Evolutionary conservation across 2,888 invertebrate genomes (phyloP), one percentile per base, ranked within the genome.

Genomic region (Dolichomitus sp.): DNA sequence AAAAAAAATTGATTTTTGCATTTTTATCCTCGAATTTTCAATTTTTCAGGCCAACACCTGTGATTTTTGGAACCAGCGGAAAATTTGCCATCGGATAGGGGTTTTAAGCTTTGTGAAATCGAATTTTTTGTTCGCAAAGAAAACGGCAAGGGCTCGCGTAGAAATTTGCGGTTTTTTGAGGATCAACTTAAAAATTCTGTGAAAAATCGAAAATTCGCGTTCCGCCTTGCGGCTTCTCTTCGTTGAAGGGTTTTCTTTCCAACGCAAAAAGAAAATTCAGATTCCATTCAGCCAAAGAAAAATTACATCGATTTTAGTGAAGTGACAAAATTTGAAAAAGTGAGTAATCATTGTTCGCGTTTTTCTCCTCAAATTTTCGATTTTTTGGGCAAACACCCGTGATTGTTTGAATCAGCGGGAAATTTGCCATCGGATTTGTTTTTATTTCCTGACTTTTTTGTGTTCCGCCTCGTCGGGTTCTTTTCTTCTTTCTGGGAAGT

Each of bases 401-500:
- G 23, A 23, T 23, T 23, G 1, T 23, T 23, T 23, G 1, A 23
- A 23, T 23, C 23, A 23, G 23, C 23, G 23, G 23, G 23, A 23
- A 23, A 23, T 23, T 23, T 23, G 23, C 1, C 2, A 23, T 23
- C 23, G n/a, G n/a, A 17, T n/a, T 48, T 48, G n/a, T 17, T 48
- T 48, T 17, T n/a, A 48, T 48, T 48, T 48, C n/a, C 48, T 48
- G 48, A 48, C 48, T 48, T 48, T 48, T 48, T 48, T 48, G n/a
- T 6, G 48, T 48, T 48, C 48, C 48, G 48, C 48, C 48, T 48
- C 48, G 48, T 48, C 48, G 48, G 17, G 17, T 48, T 48, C 48
- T 48, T 9, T 37, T 37, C 17, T 17, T 17, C 17, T 48, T 48
- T 17, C 17, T 4, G 5, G 48, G 48, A n/a, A 17, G 17, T 6